Conservation (phyloP, 1,140 invertebrate species). For the Scylla paramamosain region DNA sequence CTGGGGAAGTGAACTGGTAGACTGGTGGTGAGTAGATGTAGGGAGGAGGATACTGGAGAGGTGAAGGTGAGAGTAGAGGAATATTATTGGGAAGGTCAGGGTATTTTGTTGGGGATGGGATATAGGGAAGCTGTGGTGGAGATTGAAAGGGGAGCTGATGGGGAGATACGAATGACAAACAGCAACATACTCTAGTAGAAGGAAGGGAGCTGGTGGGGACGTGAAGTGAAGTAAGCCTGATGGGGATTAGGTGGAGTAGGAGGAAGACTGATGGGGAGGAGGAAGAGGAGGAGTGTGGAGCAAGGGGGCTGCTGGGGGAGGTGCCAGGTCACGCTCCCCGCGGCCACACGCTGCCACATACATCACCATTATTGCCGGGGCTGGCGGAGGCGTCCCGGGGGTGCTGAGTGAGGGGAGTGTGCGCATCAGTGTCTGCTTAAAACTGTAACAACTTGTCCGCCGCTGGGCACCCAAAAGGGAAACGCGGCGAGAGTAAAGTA, state of each 20-base stretch:
- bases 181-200: neutral
- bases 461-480: neutral
- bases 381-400: neutral
- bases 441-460: neutral
- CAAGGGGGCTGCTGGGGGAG: neutral
- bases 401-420: neutral
- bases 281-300: neutral
- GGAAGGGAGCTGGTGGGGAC: neutral
- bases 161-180: neutral
- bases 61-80: neutral
- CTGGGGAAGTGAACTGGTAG: neutral
- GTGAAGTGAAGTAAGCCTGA: too few relatives aligned
- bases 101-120: neutral
- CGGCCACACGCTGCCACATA: constrained; percentile 7
- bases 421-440: constrained; percentile 10
- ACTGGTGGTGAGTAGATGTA: neutral
- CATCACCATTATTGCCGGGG: constrained; percentile 9
- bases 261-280: neutral
- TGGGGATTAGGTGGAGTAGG: neutral
- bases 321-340: constrained; percentile 5
- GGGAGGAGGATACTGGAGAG: neutral
- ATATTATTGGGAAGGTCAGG: neutral
- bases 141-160: neutral
- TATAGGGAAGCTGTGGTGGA: neutral
- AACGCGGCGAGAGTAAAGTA: neutral